Percentiles rank a stretch among this genome's conserved stretches.
These are phyloP conservation scores for Drosophila hydei DNA, from an alignment of 1,140 invertebrate species.

Conservation along the genomic window DNA sequence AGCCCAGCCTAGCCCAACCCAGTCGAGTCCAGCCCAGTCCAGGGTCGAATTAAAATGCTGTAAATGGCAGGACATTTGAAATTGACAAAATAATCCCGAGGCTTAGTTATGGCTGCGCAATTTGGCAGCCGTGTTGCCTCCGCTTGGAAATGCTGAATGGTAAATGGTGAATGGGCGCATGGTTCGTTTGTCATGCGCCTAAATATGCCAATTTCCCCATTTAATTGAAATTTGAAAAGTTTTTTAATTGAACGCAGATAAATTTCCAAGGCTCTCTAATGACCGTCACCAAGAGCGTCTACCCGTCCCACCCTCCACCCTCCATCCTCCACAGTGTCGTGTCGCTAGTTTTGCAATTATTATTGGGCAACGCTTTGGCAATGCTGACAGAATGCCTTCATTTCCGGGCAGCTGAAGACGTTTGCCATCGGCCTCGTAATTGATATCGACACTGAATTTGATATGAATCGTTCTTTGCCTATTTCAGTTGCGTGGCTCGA, in stretches of 20 bases:
- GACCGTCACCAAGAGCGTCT: slow-evolving; percentile 9
- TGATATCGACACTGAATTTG: slow-evolving; percentile 78
- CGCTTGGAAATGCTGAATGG: slow-evolving; percentile 1
- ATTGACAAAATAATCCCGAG: slow-evolving; percentile 80
- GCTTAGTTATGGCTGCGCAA: slow-evolving; percentile 71
- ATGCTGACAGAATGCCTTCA: slow-evolving; percentile 66
- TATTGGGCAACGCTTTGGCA: slow-evolving; percentile 30
- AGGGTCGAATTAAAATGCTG: slow-evolving; percentile 73
- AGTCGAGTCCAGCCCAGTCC: background rate
- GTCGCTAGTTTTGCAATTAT: slow-evolving; percentile 77
- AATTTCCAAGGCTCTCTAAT: slow-evolving; percentile 63
- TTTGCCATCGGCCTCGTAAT: slow-evolving; percentile 58
- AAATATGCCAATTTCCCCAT: slow-evolving; percentile 80
- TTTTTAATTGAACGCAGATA: slow-evolving; percentile 82
- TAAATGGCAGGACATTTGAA: slow-evolving; percentile 82
- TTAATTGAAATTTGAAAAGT: slow-evolving; percentile 83
- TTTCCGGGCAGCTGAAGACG: slow-evolving; percentile 62
- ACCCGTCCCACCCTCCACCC: too few species aligned
- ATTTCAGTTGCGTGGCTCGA: background rate
- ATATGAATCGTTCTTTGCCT: slow-evolving; percentile 62
- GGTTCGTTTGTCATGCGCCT: slow-evolving; percentile 64
- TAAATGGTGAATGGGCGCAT: background rate
- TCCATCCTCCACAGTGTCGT: slow-evolving; percentile 60
- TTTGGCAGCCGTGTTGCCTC: slow-evolving; percentile 24
- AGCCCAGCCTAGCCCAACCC: background rate